Evolutionary conservation across 2,888 invertebrate species (phyloP).

Genomic region (Plagiodera versicolora): DNA sequence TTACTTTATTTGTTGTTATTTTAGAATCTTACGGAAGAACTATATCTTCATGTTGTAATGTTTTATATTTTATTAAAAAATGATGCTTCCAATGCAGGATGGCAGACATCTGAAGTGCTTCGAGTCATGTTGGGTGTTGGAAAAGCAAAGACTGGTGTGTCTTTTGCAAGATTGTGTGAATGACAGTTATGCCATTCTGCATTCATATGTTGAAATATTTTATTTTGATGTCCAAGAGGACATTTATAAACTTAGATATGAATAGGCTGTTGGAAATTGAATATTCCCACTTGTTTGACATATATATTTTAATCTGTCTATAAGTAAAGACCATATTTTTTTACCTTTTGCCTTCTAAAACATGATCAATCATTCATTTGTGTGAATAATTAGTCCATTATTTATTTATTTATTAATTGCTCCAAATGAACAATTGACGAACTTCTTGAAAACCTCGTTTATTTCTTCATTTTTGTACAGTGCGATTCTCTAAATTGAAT

Average conservation of each 20-base stretch:
- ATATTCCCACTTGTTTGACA: neutral
- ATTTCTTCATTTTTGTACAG: too few species aligned
- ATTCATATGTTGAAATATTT: neutral
- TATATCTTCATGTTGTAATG: constrained; percentile 44
- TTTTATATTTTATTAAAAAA: constrained; percentile 44
- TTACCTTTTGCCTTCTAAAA: neutral
- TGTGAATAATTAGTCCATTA: constrained; percentile 1
- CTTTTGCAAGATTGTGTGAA: neutral
- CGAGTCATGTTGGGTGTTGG: neutral
- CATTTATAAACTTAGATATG: neutral
- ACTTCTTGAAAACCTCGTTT: too few species aligned
- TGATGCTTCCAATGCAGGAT: constrained; percentile 11
- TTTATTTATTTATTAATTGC: constrained; percentile 7
- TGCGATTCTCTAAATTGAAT: too few species aligned
- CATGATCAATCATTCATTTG: neutral
- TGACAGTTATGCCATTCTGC: neutral
- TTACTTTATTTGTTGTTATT: constrained; percentile 46
- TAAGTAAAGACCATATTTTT: neutral
- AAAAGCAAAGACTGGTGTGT: neutral
- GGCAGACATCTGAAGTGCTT: constrained; percentile 3
- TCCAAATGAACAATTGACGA: neutral
- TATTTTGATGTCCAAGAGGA: neutral
- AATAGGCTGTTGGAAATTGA: constrained; percentile 5
- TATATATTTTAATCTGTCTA: neutral
- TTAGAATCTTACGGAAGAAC: constrained; percentile 38